These are phyloP conservation scores for Butorides virescens DNA, from an alignment of 2,113 vertebrate genomes.

Conservation along the genomic window DNA sequence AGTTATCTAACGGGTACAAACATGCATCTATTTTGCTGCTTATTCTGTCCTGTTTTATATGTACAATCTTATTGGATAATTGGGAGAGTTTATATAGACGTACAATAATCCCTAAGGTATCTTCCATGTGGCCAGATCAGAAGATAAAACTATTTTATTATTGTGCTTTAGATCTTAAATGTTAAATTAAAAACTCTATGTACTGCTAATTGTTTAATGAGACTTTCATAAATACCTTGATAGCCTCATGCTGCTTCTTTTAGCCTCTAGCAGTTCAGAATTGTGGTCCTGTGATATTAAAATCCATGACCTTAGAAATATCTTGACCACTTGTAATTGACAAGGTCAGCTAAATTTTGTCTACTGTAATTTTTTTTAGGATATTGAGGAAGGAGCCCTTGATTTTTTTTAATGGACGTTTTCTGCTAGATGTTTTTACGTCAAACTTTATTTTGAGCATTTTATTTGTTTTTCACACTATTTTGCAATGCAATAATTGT, in stretches of 20 bases:
- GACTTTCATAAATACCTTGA: neutral
- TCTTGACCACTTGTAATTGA: neutral
- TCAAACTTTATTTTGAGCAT: neutral
- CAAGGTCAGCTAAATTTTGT: neutral
- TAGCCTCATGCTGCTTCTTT: neutral
- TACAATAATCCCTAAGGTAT: neutral
- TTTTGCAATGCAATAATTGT: neutral
- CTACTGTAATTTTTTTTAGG: neutral
- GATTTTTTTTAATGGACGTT: neutral
- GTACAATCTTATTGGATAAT: neutral
- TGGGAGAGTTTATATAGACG: neutral
- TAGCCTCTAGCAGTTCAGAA: neutral
- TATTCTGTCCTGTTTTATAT: neutral
- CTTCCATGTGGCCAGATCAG: neutral
- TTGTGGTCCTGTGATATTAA: neutral
- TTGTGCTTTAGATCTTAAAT: neutral
- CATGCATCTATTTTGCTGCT: neutral
- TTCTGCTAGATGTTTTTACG: neutral
- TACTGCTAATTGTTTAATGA: neutral
- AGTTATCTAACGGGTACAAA: neutral
- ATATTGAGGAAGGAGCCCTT: neutral
- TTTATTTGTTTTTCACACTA: neutral
- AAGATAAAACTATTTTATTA: neutral
- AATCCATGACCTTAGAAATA: neutral
- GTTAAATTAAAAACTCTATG: rapidly evolving